Evolutionary conservation across 2,797 vertebrate species (phyloP).

Genomic region (Paedocypris micromegethes): DNA sequence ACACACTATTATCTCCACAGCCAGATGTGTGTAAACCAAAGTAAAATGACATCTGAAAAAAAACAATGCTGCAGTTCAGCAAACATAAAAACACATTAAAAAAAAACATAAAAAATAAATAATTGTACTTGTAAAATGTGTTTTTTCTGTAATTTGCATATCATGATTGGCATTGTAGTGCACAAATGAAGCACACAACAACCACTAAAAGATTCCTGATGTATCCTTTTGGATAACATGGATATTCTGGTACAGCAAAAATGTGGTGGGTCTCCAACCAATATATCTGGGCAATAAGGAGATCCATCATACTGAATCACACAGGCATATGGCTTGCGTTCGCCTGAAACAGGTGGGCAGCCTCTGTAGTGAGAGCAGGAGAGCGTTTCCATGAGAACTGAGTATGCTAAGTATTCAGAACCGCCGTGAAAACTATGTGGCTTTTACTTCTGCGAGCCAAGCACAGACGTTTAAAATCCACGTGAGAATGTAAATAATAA

Average conservation of each 20-base stretch:
- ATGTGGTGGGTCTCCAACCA: background rate
- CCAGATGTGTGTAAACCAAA: too few species aligned
- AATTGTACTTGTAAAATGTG: too few species aligned
- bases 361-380: slow-evolving; percentile 46
- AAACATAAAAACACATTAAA: too few species aligned
- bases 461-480: slow-evolving; percentile 17
- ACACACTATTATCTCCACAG: background rate
- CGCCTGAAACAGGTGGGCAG: slow-evolving; percentile 49
- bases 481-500: background rate
- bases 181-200: too few species aligned
- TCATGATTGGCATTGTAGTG: too few species aligned
- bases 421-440: slow-evolving; percentile 37
- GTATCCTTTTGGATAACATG: too few species aligned
- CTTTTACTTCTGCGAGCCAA: slow-evolving; percentile 12
- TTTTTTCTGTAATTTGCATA: too few species aligned
- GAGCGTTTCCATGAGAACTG: slow-evolving; percentile 53
- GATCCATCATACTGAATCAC: slow-evolving; percentile 23
- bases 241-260: too few species aligned
- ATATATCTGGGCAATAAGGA: slow-evolving; percentile 2
- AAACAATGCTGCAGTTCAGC: too few species aligned
- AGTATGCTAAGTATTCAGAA: slow-evolving; percentile 35
- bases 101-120: too few species aligned
- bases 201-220: too few species aligned
- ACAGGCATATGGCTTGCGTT: slow-evolving; percentile 37
- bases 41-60: too few species aligned